phyloP scores from a whole-genome alignment of 2,888 invertebrate genomes.

The Deilephila elpenor region DNA sequence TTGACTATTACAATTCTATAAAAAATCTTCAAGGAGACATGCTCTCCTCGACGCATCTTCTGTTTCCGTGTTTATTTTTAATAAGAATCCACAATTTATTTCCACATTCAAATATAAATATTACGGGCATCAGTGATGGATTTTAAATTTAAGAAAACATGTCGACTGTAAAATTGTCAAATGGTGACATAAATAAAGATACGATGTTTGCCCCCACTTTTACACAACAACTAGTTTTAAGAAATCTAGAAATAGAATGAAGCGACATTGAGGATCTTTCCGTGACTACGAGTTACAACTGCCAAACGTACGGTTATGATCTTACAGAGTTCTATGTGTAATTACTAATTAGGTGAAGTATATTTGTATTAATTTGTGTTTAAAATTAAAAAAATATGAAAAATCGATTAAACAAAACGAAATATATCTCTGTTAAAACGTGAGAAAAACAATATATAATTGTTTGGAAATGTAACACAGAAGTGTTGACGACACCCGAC shows the following conservation, averaged over 20 bases:
- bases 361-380: neutral
- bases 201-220: neutral
- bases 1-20: constrained; percentile 3
- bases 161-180: neutral
- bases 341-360: neutral
- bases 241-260: constrained; percentile 60
- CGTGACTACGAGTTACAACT: constrained; percentile 61
- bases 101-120: neutral
- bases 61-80: constrained; percentile 8
- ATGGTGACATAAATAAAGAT: neutral
- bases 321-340: neutral
- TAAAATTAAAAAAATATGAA: too few species aligned
- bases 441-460: neutral
- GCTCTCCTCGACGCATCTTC: neutral
- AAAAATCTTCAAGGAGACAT: constrained; percentile 6
- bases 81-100: neutral
- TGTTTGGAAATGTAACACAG: neutral
- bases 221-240: constrained; percentile 45
- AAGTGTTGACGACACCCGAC: neutral
- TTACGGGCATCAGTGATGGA: neutral
- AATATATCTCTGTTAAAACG: too few species aligned
- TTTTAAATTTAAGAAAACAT: too few species aligned
- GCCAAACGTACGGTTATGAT: constrained; percentile 45
- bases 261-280: constrained; percentile 73
- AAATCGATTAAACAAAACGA: too few species aligned